phyloP scores from a whole-genome alignment of 2,113 vertebrate species.

The Dendrocopos noguchii region DNA sequence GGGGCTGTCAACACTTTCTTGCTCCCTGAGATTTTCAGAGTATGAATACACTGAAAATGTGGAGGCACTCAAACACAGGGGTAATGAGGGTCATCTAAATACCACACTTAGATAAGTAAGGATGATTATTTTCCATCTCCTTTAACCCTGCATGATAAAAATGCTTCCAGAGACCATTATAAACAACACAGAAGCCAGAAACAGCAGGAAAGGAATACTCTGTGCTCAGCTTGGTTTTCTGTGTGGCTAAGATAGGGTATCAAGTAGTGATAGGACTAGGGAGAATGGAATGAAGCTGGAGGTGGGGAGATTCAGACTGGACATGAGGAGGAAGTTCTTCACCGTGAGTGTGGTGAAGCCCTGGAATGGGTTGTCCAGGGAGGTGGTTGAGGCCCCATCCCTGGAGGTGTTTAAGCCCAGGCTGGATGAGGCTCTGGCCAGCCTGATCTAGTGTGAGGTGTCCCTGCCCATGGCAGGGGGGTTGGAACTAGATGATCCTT shows the following conservation, averaged over 20 bases:
- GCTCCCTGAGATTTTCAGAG: background rate
- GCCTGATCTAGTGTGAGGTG: no score
- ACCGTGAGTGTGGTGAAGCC: no score
- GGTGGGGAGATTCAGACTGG: no score
- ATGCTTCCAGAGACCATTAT: constrained; percentile 3
- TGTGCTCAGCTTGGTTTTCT: background rate
- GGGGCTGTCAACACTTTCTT: background rate
- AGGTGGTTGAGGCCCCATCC: no score
- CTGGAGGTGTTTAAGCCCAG: no score
- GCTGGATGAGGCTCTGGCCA: no score
- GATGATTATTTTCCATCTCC: constrained; percentile 33
- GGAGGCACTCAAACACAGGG: background rate
- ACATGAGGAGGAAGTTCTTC: no score
- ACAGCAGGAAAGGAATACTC: background rate
- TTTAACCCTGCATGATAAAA: constrained; percentile 34
- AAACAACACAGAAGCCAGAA: background rate
- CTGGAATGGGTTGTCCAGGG: no score
- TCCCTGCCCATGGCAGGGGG: no score
- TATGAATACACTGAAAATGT: background rate
- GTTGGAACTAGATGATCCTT: no score
- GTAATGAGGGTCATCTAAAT: constrained; percentile 23
- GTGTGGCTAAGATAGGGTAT: background rate
- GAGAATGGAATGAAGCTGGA: no score
- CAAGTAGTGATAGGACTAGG: no score
- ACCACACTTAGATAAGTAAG: constrained; percentile 5